Conservation (phyloP, 2,797 vertebrate species). For the Ceyx erithaca region DNA sequence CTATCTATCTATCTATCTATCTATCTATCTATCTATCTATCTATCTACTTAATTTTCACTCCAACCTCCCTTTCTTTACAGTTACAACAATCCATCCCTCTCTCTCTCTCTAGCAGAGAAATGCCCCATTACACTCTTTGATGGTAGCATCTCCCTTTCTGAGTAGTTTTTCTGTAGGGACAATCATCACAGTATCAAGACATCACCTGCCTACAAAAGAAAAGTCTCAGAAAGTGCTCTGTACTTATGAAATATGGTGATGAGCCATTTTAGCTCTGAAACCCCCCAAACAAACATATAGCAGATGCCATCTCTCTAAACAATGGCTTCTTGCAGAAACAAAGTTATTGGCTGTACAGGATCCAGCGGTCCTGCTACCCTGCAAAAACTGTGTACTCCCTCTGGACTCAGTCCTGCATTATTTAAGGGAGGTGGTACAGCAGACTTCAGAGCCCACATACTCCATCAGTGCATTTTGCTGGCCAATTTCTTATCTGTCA, state of each 20-base stretch:
- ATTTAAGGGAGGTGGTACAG: conserved; percentile 50
- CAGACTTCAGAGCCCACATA: background rate
- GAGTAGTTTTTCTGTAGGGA: background rate
- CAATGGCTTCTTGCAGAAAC: conserved; percentile 10
- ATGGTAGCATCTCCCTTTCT: background rate
- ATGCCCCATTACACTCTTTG: background rate
- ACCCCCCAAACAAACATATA: background rate
- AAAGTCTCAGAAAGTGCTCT: background rate
- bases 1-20: background rate
- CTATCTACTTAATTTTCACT: too few relatives aligned
- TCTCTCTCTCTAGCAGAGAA: background rate
- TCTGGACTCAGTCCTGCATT: conserved; percentile 33
- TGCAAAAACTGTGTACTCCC: background rate
- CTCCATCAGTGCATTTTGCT: conserved; percentile 59
- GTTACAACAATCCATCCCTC: too few relatives aligned
- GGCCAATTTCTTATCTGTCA: conserved; percentile 66
- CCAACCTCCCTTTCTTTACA: too few relatives aligned
- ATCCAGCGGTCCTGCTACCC: background rate
- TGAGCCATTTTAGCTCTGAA: conserved; percentile 1
- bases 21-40: background rate
- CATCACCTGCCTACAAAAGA: background rate
- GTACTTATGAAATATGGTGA: background rate
- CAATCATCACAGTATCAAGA: background rate
- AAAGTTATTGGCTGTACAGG: background rate
- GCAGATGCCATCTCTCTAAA: background rate